Conservation (phyloP, 2,888 invertebrate species). For the Alviniconcha strummeri region DNA sequence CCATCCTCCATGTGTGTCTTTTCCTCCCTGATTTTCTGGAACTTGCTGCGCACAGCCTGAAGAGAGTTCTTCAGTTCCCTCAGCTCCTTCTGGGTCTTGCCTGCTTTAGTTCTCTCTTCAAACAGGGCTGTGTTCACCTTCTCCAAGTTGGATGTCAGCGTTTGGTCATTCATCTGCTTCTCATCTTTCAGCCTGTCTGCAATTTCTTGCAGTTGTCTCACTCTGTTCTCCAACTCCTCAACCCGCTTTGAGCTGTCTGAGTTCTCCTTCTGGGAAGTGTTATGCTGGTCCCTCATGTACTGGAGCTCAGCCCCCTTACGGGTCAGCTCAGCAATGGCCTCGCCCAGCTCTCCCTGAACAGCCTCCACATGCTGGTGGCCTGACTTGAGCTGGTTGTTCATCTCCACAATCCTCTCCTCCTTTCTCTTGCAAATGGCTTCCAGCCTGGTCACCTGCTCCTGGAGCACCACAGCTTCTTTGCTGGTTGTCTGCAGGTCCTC, state of each 20-base stretch:
- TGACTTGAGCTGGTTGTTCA: slow-evolving; percentile 39
- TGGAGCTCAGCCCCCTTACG: slow-evolving; percentile 40
- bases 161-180: slow-evolving; percentile 44
- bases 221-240: slow-evolving; percentile 31
- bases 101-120: slow-evolving; percentile 42
- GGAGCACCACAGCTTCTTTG: slow-evolving; percentile 27
- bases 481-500: slow-evolving; percentile 17
- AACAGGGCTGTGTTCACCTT: slow-evolving; percentile 43
- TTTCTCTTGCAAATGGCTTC: slow-evolving; percentile 20
- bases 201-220: slow-evolving; percentile 39
- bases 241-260: slow-evolving; percentile 18
- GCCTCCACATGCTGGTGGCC: slow-evolving; percentile 42
- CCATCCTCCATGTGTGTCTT: slow-evolving; percentile 35
- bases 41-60: slow-evolving; percentile 29
- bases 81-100: slow-evolving; percentile 40
- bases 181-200: slow-evolving; percentile 40
- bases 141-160: slow-evolving; percentile 41
- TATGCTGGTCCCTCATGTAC: slow-evolving; percentile 38
- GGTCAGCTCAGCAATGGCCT: slow-evolving; percentile 41
- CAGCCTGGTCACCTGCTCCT: slow-evolving; percentile 27
- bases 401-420: slow-evolving; percentile 32
- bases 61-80: slow-evolving; percentile 37
- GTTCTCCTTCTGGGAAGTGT: slow-evolving; percentile 25
- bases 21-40: slow-evolving; percentile 40
- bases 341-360: slow-evolving; percentile 41